Evolutionary conservation across 2,888 invertebrate species (phyloP), one percentile per base, ranked within the genome.

Genomic region (Mimumesa dahlbomi): DNA sequence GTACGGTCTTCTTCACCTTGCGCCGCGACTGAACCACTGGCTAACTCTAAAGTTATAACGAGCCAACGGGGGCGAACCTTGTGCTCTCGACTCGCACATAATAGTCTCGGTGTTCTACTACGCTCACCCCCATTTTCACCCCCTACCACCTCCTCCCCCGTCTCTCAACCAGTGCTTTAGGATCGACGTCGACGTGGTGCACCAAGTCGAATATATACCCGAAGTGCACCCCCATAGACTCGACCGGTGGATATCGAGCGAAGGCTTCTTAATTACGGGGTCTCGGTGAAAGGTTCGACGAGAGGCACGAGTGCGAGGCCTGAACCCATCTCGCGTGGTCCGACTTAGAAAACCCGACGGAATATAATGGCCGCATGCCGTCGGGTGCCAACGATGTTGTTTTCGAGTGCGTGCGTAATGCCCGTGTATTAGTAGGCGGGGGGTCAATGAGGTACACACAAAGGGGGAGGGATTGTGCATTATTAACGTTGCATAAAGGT

Each of bases 1-100:
- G 54, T 63, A 50, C 75, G 73, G 75, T 79, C 80, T 81, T 84
- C 84, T 85, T 86, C 80, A 78, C 82, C 82, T 83, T 84, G 70
- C 64, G 50, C 75, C 72, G 73, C 80, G 74, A 73, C 79, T 62
- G 62, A 84, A 81, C 81, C 82, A 82, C 70, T 79, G 82, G 83
- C 82, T 73, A 84, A 85, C 84, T 84, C 79, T 57, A 76, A 84
- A 85, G 82, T 86, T 84, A 85, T 85, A 84, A 86, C 84, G 83
- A 85, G 81, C 82, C 81, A n/a, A 69, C 73, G 68, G 68, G 77
- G 72, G 75, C 70, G 80, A 79, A 67, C 71, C 65, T 75, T 71
- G 77, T 74, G 74, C 82, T 76, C 82, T 82, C 82, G 65, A 84
- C 73, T 74, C 70, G 74, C 45, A 64, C 81, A 77, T 78, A 82